Percentiles rank a stretch among this genome's conserved stretches.
phyloP scores from a whole-genome alignment of 1,140 invertebrate species.

The Leptopilina clavipes region DNA sequence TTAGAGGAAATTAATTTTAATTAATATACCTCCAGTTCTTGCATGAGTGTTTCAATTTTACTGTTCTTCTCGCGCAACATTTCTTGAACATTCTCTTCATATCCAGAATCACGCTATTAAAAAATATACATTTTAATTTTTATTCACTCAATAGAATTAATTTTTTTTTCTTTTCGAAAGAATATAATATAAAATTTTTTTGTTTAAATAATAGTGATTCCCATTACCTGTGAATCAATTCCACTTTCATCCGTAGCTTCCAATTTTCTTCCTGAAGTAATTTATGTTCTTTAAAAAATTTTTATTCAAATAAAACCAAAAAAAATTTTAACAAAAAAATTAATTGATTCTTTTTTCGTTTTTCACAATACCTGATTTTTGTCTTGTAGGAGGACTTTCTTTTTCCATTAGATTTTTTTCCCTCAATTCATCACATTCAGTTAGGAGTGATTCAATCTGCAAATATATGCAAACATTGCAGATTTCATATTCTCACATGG shows the following conservation, averaged over 20 bases:
- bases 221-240: slow-evolving; percentile 33
- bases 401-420: slow-evolving; percentile 65
- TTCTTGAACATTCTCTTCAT: slow-evolving; percentile 60
- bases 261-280: slow-evolving; percentile 12
- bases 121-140: background rate
- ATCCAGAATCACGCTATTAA: slow-evolving; percentile 23
- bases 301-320: background rate
- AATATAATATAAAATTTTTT: too few relatives aligned
- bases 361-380: slow-evolving; percentile 53
- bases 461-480: slow-evolving; percentile 36
- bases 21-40: slow-evolving; percentile 78
- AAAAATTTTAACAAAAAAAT: background rate
- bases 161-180: background rate
- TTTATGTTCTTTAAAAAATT: background rate
- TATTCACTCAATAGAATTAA: background rate
- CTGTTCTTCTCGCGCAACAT: slow-evolving; percentile 78
- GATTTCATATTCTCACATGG: too few relatives aligned
- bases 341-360: background rate
- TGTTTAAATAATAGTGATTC: background rate
- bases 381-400: slow-evolving; percentile 50
- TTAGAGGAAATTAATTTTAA: too few relatives aligned
- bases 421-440: slow-evolving; percentile 75
- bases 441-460: slow-evolving; percentile 74
- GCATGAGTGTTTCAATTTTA: slow-evolving; percentile 80
- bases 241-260: slow-evolving; percentile 50